Conservation (phyloP, 2,797 vertebrate genomes). For the Myotis planiceps region DNA sequence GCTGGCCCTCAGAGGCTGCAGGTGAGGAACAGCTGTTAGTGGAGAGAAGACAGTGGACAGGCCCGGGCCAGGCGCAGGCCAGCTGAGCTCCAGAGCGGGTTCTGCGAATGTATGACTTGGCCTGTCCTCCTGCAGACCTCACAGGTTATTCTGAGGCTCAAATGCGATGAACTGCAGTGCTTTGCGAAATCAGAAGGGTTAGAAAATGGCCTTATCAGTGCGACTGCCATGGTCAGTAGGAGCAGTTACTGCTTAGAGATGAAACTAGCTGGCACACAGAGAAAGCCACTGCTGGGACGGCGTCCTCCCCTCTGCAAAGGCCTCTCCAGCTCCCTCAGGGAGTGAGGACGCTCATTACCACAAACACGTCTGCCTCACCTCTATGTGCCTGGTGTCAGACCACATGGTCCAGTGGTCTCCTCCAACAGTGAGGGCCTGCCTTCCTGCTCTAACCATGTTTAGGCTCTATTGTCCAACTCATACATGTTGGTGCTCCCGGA, state of each 20-base stretch:
- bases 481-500: background rate
- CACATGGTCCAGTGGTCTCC: background rate
- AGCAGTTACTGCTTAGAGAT: background rate
- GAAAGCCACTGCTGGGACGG: background rate
- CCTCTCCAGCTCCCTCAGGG: background rate
- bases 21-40: conserved; percentile 9
- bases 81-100: background rate
- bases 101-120: background rate
- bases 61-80: background rate
- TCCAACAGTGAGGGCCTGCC: background rate
- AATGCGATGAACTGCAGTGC: background rate
- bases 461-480: background rate
- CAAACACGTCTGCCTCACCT: background rate
- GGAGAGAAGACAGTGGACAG: background rate
- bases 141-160: background rate
- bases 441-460: background rate
- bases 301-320: background rate
- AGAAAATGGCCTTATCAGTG: background rate
- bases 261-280: background rate
- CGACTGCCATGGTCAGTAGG: background rate
- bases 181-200: background rate
- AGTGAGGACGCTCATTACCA: background rate
- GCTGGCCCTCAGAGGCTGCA: conserved; percentile 90
- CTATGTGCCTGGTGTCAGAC: background rate
- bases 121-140: background rate